Conservation (phyloP, 2,797 vertebrate genomes). For the Melanotaenia maccullochi region DNA sequence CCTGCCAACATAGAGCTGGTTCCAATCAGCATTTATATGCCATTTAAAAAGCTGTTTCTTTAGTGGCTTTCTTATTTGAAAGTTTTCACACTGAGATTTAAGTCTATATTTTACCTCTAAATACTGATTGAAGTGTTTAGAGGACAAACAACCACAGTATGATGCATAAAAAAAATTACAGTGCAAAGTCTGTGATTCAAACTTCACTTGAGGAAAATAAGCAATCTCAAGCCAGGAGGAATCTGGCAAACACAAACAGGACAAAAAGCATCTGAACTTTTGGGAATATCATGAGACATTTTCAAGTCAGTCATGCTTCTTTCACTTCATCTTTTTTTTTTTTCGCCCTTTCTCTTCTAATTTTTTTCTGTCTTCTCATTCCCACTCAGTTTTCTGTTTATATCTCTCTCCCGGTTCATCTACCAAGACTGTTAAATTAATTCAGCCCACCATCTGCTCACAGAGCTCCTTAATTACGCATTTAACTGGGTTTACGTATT, state of each 20-base stretch:
- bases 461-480: slow-evolving; percentile 75
- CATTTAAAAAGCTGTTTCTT: slow-evolving; percentile 27
- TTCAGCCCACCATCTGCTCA: slow-evolving; percentile 74
- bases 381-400: slow-evolving; percentile 35
- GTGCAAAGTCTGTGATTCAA: slow-evolving; percentile 35
- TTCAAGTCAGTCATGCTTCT: slow-evolving; percentile 50
- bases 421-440: slow-evolving; percentile 68
- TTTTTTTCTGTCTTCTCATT: slow-evolving; percentile 40
- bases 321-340: slow-evolving; percentile 45
- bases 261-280: slow-evolving; percentile 47
- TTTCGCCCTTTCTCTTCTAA: background rate
- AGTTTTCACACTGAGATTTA: slow-evolving; percentile 3
- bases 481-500: slow-evolving; percentile 78
- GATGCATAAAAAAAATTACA: slow-evolving; percentile 19
- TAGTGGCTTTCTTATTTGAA: slow-evolving; percentile 9
- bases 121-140: slow-evolving; percentile 26
- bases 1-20: slow-evolving; percentile 7
- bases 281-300: slow-evolving; percentile 36
- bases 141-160: background rate
- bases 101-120: background rate
- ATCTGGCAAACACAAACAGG: slow-evolving; percentile 36
- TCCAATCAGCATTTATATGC: slow-evolving; percentile 11
- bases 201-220: slow-evolving; percentile 30
- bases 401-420: slow-evolving; percentile 54
- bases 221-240: slow-evolving; percentile 32